phyloP scores from a whole-genome alignment of 2,113 vertebrate species.

The Athene noctua region DNA sequence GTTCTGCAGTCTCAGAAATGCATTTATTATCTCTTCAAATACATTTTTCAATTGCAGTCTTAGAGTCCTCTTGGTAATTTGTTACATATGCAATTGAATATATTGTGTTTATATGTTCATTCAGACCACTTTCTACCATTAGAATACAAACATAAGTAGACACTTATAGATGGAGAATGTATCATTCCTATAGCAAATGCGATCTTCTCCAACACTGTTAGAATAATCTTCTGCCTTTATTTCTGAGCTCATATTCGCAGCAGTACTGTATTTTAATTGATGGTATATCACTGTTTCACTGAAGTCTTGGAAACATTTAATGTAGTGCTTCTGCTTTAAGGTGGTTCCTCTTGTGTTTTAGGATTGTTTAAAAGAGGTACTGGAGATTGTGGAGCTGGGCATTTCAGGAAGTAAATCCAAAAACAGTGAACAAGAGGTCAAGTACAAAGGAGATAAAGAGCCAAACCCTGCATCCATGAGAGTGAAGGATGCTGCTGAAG shows the following conservation, averaged over 20 bases:
- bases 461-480: conserved; percentile 95
- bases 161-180: background rate
- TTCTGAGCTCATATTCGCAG: background rate
- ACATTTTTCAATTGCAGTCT: background rate
- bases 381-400: conserved; percentile 95
- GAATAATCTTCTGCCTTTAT: background rate
- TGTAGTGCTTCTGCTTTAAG: background rate
- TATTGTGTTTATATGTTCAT: background rate
- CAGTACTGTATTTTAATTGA: background rate
- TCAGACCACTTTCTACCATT: background rate
- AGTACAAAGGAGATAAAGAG: conserved; percentile 94
- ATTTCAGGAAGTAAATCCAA: conserved; percentile 96
- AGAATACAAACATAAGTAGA: background rate
- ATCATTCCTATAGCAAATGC: background rate
- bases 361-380: conserved; percentile 93
- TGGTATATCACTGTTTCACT: background rate
- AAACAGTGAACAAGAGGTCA: conserved; percentile 87
- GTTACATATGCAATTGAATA: background rate
- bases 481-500: conserved; percentile 95
- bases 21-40: background rate
- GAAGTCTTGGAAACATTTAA: background rate
- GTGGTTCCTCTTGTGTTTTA: conserved; percentile 57
- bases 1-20: background rate
- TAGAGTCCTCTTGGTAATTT: background rate
- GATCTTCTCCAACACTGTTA: background rate